A percentile compares a stretch with the other conserved stretches of the same genome.
These are phyloP conservation scores for Clanis bilineata DNA, from an alignment of 2,888 invertebrate genomes.

Conservation along the genomic window DNA sequence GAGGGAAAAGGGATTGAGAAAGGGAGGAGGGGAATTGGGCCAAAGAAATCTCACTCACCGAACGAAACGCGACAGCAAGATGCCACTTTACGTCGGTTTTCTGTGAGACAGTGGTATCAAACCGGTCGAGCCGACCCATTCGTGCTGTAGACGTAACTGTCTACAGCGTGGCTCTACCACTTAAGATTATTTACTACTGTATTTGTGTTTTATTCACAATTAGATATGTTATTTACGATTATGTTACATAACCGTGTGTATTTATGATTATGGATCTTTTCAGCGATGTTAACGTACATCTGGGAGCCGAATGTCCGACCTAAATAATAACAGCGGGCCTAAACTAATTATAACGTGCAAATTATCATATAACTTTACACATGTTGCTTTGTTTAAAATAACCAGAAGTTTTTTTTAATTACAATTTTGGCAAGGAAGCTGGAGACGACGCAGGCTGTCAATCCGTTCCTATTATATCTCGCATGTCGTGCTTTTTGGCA, in stretches of 20 bases:
- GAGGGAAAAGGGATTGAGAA: no score
- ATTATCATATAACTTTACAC: slow-evolving; percentile 46
- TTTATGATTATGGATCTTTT: slow-evolving; percentile 5
- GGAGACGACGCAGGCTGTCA: slow-evolving; percentile 67
- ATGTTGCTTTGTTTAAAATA: slow-evolving; percentile 54
- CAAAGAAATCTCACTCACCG: no score
- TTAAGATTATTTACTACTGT: slow-evolving; percentile 50
- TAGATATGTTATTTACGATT: neutral
- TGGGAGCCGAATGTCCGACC: slow-evolving; percentile 41
- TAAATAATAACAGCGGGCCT: slow-evolving; percentile 61
- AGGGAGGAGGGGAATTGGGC: no score
- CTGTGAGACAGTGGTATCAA: no score
- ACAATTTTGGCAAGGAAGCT: slow-evolving; percentile 78
- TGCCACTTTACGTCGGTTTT: no score
- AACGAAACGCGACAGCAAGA: no score
- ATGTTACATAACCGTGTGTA: neutral
- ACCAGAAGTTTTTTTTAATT: slow-evolving; percentile 64
- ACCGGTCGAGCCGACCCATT: no score
- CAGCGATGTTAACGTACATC: slow-evolving; percentile 43
- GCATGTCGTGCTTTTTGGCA: slow-evolving; percentile 67
- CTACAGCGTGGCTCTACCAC: no score
- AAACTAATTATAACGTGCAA: slow-evolving; percentile 51
- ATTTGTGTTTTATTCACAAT: neutral
- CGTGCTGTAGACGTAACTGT: no score
- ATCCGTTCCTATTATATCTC: slow-evolving; percentile 68